Percentiles rank a stretch among this genome's conserved stretches.
Conservation (phyloP, 2,888 invertebrate genomes). For the Drosophila sordidula region DNA sequence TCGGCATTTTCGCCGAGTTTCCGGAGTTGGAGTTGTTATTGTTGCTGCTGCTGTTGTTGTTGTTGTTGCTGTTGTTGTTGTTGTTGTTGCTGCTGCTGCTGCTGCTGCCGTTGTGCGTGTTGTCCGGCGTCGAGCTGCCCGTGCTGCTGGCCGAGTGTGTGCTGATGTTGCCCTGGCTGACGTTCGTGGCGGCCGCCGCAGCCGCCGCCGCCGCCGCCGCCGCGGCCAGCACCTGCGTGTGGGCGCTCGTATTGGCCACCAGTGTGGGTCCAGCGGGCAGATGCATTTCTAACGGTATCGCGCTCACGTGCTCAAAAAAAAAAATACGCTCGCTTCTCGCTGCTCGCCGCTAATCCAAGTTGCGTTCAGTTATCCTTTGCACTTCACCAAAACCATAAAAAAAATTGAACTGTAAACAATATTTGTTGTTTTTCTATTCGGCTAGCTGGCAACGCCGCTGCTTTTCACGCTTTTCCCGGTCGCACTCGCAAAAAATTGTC, state of each 20-base stretch:
- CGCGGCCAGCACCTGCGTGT: slow-evolving; percentile 68
- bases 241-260: slow-evolving; percentile 76
- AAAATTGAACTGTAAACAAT: slow-evolving; percentile 14
- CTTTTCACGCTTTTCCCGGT: slow-evolving; percentile 17
- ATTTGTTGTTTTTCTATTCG: background rate
- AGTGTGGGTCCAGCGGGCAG: slow-evolving; percentile 84
- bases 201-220: slow-evolving; percentile 62
- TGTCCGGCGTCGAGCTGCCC: slow-evolving; percentile 63
- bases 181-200: slow-evolving; percentile 32
- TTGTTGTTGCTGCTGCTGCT: slow-evolving; percentile 32
- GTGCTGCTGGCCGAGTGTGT: slow-evolving; percentile 73
- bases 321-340: too few species aligned
- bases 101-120: slow-evolving; percentile 32
- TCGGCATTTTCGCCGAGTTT: slow-evolving; percentile 85
- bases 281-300: slow-evolving; percentile 73
- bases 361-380: slow-evolving; percentile 41
- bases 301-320: slow-evolving; percentile 55
- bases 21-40: slow-evolving; percentile 49
- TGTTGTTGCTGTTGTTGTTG: slow-evolving; percentile 26
- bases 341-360: slow-evolving; percentile 31
- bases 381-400: slow-evolving; percentile 25
- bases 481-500: slow-evolving; percentile 42
- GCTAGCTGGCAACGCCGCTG: slow-evolving; percentile 57
- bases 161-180: slow-evolving; percentile 56
- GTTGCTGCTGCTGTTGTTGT: slow-evolving; percentile 29